Evolutionary conservation across 1,140 invertebrate species (phyloP).

Genomic region (Anthonomus grandis): DNA sequence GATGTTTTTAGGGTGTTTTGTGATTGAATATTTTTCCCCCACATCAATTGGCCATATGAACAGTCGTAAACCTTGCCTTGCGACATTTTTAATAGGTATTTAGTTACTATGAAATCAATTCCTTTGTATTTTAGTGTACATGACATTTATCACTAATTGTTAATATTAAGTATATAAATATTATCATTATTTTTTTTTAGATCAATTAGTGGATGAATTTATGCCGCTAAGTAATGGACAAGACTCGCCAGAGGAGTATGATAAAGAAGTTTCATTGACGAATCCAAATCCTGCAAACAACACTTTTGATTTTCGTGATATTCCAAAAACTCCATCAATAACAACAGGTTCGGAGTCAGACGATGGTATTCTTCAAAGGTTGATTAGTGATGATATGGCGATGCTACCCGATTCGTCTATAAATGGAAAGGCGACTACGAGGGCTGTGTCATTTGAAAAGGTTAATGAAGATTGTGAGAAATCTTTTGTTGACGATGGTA

Average conservation of each 20-base stretch:
- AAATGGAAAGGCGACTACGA: neutral
- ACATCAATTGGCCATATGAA: too few species aligned
- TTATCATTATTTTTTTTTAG: constrained; percentile 9
- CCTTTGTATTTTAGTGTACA: too few species aligned
- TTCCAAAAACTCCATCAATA: constrained; percentile 19
- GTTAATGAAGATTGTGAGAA: constrained; percentile 17
- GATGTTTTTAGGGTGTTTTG: too few species aligned
- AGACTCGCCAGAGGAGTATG: constrained; percentile 8
- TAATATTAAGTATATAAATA: too few species aligned
- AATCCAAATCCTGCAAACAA: constrained; percentile 15
- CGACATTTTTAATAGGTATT: too few species aligned
- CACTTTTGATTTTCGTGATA: constrained; percentile 13
- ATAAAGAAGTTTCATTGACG: constrained; percentile 14
- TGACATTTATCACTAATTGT: too few species aligned
- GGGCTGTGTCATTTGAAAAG: constrained; percentile 13
- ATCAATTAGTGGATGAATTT: constrained; percentile 12
- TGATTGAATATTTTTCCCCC: too few species aligned
- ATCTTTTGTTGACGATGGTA: neutral
- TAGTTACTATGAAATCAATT: too few species aligned
- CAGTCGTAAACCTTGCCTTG: too few species aligned
- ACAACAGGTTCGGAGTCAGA: constrained; percentile 17
- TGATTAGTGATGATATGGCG: constrained; percentile 19
- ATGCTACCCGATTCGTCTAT: constrained; percentile 10
- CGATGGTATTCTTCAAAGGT: constrained; percentile 17
- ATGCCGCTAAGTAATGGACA: constrained; percentile 17